Conservation (phyloP, 2,888 invertebrate genomes). For the Scaptomyza caliginosa region DNA sequence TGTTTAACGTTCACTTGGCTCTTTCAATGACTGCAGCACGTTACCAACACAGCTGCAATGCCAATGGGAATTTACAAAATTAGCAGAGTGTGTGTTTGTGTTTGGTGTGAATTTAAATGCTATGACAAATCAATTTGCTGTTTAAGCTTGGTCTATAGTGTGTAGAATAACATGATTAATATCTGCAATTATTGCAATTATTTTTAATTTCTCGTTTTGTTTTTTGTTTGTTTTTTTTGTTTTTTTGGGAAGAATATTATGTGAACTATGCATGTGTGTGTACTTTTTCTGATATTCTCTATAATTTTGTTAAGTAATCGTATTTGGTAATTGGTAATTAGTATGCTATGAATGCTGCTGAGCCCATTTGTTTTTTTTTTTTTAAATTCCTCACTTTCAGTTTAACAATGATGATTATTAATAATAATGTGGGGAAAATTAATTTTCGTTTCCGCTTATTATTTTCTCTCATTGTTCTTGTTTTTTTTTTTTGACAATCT, state of each 20-base stretch:
- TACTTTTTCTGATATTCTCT: constrained; percentile 9
- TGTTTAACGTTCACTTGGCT: background rate
- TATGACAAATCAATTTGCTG: constrained; percentile 5
- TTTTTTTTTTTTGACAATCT: constrained; percentile 14
- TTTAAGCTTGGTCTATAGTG: constrained; percentile 33
- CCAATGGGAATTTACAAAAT: constrained; percentile 19
- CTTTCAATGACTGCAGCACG: background rate
- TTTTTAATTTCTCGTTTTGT: background rate
- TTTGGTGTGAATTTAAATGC: constrained; percentile 31
- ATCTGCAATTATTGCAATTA: constrained; percentile 18
- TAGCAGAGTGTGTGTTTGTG: background rate
- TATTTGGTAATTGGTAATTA: constrained; percentile 18
- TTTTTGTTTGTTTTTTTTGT: no score
- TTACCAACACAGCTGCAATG: constrained; percentile 38
- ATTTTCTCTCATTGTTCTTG: no score
- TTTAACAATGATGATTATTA: constrained; percentile 38
- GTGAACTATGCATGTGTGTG: constrained; percentile 13
- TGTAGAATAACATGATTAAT: constrained; percentile 17
- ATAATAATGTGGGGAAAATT: constrained; percentile 44
- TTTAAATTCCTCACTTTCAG: constrained; percentile 4
- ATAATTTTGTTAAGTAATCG: constrained; percentile 12
- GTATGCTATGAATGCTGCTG: constrained; percentile 41
- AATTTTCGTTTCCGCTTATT: constrained; percentile 12
- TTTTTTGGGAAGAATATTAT: constrained; percentile 15
- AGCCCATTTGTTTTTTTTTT: background rate